Evolutionary conservation across 2,113 vertebrate genomes (phyloP).

Genomic region (Pituophis catenifer): DNA sequence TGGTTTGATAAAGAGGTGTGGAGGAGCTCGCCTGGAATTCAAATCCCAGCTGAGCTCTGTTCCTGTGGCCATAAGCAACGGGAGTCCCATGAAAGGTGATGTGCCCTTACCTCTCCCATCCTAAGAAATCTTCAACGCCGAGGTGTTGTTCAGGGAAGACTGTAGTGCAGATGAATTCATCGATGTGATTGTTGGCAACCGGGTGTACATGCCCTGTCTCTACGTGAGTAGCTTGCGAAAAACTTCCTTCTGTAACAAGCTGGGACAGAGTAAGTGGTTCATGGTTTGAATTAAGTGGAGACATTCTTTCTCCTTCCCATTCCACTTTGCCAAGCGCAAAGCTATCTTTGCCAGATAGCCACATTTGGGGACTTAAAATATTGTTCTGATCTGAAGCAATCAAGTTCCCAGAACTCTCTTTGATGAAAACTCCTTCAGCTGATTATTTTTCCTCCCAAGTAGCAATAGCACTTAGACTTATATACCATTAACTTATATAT

Average conservation of each 20-base stretch:
- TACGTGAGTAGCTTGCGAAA: slow-evolving; percentile 77
- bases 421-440: background rate
- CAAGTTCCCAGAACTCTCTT: background rate
- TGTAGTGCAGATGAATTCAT: slow-evolving; percentile 95
- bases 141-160: slow-evolving; percentile 96
- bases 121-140: slow-evolving; percentile 98
- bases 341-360: background rate
- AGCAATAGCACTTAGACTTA: too few species aligned
- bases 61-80: background rate
- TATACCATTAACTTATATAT: too few species aligned
- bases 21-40: background rate
- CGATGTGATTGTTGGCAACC: slow-evolving; percentile 95
- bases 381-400: background rate
- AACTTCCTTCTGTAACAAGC: rapidly evolving
- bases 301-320: background rate
- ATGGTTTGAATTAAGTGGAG: background rate
- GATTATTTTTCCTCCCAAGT: background rate
- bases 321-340: background rate
- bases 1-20: background rate
- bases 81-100: background rate
- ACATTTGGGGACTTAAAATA: background rate
- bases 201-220: slow-evolving; percentile 97
- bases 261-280: background rate
- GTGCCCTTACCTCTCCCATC: slow-evolving; percentile 71
- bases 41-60: background rate